phyloP scores from a whole-genome alignment of 2,888 invertebrate genomes.

The Melipona bicolor region DNA sequence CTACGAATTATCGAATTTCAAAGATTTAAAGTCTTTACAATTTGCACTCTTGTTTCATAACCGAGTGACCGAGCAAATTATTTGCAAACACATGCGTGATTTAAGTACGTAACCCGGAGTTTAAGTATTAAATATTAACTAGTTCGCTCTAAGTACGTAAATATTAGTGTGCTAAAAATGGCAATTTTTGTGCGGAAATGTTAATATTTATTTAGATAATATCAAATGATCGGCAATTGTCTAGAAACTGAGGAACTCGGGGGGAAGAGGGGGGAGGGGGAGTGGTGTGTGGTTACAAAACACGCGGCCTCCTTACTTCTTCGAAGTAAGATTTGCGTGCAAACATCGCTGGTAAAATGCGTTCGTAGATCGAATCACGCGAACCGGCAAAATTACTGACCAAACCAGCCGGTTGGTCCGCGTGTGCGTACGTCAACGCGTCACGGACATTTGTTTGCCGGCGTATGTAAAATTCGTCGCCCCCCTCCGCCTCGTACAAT shows the following conservation, averaged over 20 bases:
- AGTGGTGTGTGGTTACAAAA: too few relatives aligned
- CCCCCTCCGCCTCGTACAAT: constrained; percentile 7
- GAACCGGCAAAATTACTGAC: constrained; percentile 74
- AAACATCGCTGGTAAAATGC: constrained; percentile 71
- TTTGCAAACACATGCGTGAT: neutral
- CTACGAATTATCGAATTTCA: neutral
- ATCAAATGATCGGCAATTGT: neutral
- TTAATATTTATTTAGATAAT: neutral
- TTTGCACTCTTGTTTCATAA: neutral
- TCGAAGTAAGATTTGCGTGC: constrained; percentile 72
- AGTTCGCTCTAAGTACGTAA: neutral
- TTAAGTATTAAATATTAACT: neutral
- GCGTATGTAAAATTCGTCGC: constrained; percentile 73
- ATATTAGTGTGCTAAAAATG: neutral
- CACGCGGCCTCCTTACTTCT: constrained; percentile 54
- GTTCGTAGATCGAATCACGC: constrained; percentile 75
- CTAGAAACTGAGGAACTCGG: neutral
- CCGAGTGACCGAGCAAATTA: neutral
- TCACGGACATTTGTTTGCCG: constrained; percentile 75
- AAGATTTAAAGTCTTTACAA: neutral
- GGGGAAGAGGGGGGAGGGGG: too few relatives aligned
- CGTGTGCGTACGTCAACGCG: constrained; percentile 72
- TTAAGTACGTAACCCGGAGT: neutral
- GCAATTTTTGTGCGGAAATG: neutral
- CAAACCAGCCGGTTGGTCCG: constrained; percentile 43